Evolutionary conservation across 2,888 invertebrate genomes (phyloP).

Genomic region (Drosophila nigricruria): DNA sequence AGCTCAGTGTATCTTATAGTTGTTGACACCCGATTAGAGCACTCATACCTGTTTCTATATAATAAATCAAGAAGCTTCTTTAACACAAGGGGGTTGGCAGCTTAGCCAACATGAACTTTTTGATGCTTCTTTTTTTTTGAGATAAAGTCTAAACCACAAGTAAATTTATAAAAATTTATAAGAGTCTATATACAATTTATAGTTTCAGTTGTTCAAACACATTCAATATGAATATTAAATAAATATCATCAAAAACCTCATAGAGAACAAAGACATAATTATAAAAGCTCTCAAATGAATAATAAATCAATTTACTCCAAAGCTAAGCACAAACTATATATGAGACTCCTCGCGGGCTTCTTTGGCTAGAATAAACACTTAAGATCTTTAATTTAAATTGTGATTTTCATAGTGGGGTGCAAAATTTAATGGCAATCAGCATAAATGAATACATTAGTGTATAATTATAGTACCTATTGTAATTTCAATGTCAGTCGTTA

Average conservation of each 20-base stretch:
- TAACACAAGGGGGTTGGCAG: background rate
- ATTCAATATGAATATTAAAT: background rate
- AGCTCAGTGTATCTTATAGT: background rate
- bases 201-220: background rate
- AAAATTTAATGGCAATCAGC: background rate
- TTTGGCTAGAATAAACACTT: background rate
- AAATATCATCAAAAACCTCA: background rate
- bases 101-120: background rate
- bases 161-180: background rate
- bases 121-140: background rate
- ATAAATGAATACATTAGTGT: background rate
- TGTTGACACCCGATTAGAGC: background rate
- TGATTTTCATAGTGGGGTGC: background rate
- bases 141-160: background rate
- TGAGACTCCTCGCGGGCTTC: background rate
- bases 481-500: slow-evolving; percentile 8
- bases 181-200: background rate
- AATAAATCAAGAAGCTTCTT: background rate
- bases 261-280: background rate
- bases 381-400: background rate
- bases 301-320: background rate
- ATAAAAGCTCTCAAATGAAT: background rate
- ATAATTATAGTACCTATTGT: slow-evolving; percentile 3
- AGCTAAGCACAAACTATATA: background rate
- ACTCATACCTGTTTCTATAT: background rate